These are phyloP conservation scores for Chymomyza caudatula DNA, from an alignment of 2,888 invertebrate species.

Conservation along the genomic window DNA sequence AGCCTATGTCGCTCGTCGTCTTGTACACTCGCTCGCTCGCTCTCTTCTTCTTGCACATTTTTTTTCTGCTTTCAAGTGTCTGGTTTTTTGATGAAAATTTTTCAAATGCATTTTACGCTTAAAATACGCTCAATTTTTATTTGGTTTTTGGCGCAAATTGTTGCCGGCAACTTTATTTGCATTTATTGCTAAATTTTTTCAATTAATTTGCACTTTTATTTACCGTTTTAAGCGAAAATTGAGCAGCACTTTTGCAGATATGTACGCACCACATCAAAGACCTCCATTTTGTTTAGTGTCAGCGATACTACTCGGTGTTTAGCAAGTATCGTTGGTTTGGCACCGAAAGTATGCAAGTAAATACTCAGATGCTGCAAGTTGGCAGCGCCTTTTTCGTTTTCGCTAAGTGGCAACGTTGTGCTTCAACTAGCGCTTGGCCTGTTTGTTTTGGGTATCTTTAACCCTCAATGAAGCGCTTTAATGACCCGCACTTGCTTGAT, in stretches of 20 bases:
- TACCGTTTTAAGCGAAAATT: conserved; percentile 76
- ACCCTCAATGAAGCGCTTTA: too few relatives aligned
- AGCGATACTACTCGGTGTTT: conserved; percentile 4
- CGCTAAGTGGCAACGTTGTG: not conserved
- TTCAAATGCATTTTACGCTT: conserved; percentile 67
- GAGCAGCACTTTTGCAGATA: conserved; percentile 76
- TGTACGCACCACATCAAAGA: conserved; percentile 79
- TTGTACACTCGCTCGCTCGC: conserved; percentile 43
- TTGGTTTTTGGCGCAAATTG: conserved; percentile 48
- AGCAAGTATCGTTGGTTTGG: not conserved
- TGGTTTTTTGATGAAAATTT: conserved; percentile 51
- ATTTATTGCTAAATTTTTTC: conserved; percentile 53
- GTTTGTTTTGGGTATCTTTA: too few relatives aligned
- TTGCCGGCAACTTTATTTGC: conserved; percentile 51
- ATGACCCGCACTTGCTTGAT: too few relatives aligned
- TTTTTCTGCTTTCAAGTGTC: conserved; percentile 61
- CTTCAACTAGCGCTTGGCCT: too few relatives aligned
- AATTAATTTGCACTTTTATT: conserved; percentile 70
- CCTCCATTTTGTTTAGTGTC: conserved; percentile 78
- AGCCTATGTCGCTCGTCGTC: conserved; percentile 46
- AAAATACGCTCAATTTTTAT: conserved; percentile 53
- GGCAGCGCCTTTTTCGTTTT: not conserved
- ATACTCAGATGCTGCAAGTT: not conserved
- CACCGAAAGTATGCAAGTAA: not conserved
- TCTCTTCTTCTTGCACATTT: conserved; percentile 70